Evolutionary conservation across 2,797 vertebrate genomes (phyloP).

Genomic region (Leptodactylus fallax): DNA sequence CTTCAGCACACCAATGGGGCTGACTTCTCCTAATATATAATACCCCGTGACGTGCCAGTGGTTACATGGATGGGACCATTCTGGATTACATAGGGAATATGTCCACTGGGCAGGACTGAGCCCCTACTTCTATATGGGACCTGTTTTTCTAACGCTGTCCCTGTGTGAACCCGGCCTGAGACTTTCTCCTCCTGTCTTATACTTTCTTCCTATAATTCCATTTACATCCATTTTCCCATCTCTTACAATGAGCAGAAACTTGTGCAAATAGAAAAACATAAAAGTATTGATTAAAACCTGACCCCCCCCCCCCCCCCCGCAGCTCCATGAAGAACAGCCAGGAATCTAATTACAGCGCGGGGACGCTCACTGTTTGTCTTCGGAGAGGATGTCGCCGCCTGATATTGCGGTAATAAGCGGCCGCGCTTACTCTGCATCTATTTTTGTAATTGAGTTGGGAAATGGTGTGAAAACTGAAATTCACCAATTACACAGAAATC

Average conservation of each 20-base stretch:
- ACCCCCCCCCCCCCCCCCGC: not conserved
- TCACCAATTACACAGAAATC: conserved; percentile 31
- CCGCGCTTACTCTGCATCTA: conserved; percentile 20
- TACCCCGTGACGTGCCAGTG: too few species aligned
- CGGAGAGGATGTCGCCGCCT: not conserved
- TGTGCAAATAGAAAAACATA: not conserved
- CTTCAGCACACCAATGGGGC: too few species aligned
- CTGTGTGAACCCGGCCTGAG: not conserved
- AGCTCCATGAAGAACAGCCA: not conserved
- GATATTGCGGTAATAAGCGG: conserved; percentile 13
- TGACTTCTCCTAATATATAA: too few species aligned
- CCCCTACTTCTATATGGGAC: too few species aligned
- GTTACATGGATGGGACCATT: not conserved
- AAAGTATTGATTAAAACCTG: conserved; percentile 32
- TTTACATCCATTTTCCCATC: not conserved
- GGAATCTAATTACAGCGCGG: conserved; percentile 1
- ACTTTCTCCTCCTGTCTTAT: not conserved
- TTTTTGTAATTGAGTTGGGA: conserved; percentile 46
- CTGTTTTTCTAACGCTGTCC: not conserved
- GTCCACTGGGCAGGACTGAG: not conserved
- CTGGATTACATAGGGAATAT: not conserved
- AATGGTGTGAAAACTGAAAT: conserved; percentile 51
- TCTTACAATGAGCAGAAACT: conserved; percentile 11
- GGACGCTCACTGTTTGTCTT: not conserved
- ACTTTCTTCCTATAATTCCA: not conserved